Percentiles rank a stretch among this genome's conserved stretches.
phyloP scores from a whole-genome alignment of 2,888 invertebrate genomes.

The Phyllotreta cruciferae region DNA sequence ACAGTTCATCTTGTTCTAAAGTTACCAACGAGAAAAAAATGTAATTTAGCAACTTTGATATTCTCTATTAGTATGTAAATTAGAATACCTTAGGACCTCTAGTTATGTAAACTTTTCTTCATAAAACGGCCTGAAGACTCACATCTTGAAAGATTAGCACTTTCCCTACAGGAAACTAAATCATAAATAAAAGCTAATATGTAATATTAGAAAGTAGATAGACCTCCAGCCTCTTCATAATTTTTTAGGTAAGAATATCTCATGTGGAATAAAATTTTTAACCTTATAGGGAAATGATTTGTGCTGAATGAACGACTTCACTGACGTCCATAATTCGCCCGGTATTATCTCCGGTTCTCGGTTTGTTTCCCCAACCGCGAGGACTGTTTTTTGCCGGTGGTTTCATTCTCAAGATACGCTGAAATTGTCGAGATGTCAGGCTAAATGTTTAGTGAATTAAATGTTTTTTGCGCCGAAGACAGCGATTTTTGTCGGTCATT shows the following conservation, averaged over 20 bases:
- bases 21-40: too few species aligned
- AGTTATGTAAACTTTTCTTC: too few species aligned
- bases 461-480: conserved; percentile 38
- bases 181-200: too few species aligned
- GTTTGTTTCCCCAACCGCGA: conserved; percentile 32
- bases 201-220: too few species aligned
- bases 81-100: too few species aligned
- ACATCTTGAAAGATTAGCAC: too few species aligned
- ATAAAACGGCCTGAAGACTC: too few species aligned
- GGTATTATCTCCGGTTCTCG: conserved; percentile 29
- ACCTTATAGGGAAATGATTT: neutral
- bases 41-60: too few species aligned
- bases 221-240: too few species aligned
- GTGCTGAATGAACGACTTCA: conserved; percentile 5
- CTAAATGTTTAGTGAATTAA: conserved; percentile 42
- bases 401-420: conserved; percentile 33
- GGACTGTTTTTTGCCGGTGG: conserved; percentile 30
- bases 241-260: neutral
- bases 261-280: neutral
- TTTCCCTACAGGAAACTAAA: too few species aligned
- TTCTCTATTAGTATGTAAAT: too few species aligned
- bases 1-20: too few species aligned
- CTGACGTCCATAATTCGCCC: conserved; percentile 29
- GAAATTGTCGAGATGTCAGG: conserved; percentile 42
- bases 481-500: conserved; percentile 33